Evolutionary conservation across 1,140 invertebrate species (phyloP), one percentile per base, ranked within the genome.

Genomic region (Lycorma delicatula): DNA sequence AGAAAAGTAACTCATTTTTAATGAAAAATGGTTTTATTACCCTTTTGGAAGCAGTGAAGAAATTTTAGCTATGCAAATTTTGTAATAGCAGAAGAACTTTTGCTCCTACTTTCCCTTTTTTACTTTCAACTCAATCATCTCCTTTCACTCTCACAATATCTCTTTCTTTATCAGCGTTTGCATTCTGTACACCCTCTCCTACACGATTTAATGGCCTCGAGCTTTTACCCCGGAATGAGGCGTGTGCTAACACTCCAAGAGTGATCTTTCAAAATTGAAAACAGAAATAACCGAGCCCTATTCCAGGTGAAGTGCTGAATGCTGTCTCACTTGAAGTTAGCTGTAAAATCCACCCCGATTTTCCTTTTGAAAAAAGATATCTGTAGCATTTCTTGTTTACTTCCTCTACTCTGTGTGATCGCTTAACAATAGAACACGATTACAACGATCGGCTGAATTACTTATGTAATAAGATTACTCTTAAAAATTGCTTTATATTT

Each of bases 201-300:
- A 22, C 41, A 22, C 41, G 41, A 44, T 44, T 44, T 44, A 44
- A 44, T 44, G 41, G 41, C 41, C 41, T 18, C 41, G 41, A 44
- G 41, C 41, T 44, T 44, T 44, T 44, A 44, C 41, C 23, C 41
- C 16, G 41, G 16, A 20, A 16, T 20, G 41, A 44, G 41, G 41
- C 41, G 41, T 20, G 16, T 44, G 41, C 41, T 44, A 16, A 12
- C 38, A 3, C 5, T 20, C 38, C 41, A 16, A 5, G 5, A 44
- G 41, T 44, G 41, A 44, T 44, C 41, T 44, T 44, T 44, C 41
- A 44, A 44, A 44, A 44, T 44, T 44, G 41, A 44, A 44, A 44
- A 44, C 41, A 44, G 41, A 44, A 44, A 44, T 44, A 16, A 44
- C 41, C 41, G 41, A 44, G 41, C 18, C 41, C 41, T 44, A 44